Conservation (phyloP, 2,888 invertebrate genomes). For the Diloba caeruleocephala region DNA sequence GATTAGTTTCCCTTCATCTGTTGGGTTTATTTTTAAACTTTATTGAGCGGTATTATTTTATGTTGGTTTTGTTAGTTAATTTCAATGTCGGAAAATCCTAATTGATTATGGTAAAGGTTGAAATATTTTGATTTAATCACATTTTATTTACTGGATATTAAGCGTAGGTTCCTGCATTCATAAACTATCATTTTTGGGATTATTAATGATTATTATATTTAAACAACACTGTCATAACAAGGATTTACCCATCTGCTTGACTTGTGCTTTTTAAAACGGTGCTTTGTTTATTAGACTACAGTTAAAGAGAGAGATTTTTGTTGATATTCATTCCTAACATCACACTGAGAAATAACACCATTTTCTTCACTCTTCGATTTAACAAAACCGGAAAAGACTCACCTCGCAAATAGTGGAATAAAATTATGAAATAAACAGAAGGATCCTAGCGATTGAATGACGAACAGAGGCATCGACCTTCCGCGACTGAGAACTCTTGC, state of each 20-base stretch:
- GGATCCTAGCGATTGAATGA: constrained; percentile 38
- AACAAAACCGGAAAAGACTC: constrained; percentile 3
- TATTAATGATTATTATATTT: too few species aligned
- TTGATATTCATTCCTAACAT: too few species aligned
- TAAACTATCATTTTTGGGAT: too few species aligned
- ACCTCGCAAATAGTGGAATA: constrained; percentile 4
- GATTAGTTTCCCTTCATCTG: constrained; percentile 30
- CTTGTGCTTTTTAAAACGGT: too few species aligned
- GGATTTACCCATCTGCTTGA: too few species aligned
- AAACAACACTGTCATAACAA: too few species aligned
- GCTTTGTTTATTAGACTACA: too few species aligned
- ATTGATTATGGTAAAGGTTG: constrained; percentile 18
- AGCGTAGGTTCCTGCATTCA: too few species aligned
- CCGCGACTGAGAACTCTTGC: constrained; percentile 51
- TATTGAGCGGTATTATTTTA: neutral
- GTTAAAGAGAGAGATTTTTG: too few species aligned
- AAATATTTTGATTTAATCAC: too few species aligned
- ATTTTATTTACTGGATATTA: too few species aligned
- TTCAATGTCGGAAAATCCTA: constrained; percentile 5
- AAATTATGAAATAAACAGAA: constrained; percentile 43
- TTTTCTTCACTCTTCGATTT: constrained; percentile 3
- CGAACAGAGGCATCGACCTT: constrained; percentile 58
- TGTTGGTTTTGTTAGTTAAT: neutral
- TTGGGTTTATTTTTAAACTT: constrained; percentile 12
- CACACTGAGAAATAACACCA: too few species aligned